These are phyloP conservation scores for Strix aluco DNA, from an alignment of 2,113 vertebrate genomes.

Conservation along the genomic window DNA sequence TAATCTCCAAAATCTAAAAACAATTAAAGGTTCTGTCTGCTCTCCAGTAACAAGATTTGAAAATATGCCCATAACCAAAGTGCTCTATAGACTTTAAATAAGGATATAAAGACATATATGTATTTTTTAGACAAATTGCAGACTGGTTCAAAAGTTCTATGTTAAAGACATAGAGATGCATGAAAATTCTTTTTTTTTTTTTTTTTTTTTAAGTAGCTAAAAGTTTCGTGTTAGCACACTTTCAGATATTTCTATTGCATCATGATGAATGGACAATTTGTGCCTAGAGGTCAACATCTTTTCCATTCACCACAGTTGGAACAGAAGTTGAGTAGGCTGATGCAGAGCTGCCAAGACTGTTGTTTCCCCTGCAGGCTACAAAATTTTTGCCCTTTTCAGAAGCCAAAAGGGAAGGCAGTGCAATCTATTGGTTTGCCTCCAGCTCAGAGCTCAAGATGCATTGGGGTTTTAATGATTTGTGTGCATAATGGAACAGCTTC, in stretches of 20 bases:
- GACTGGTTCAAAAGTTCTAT: neutral
- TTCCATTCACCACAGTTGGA: neutral
- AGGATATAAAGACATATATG: neutral
- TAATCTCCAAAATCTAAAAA: neutral
- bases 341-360: neutral
- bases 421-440: neutral
- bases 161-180: neutral
- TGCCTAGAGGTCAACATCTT: neutral
- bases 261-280: neutral
- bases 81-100: neutral
- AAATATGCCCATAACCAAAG: neutral
- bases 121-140: neutral
- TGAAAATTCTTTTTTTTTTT: neutral
- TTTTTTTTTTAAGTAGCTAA: neutral
- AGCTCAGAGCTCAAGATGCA: neutral
- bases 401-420: neutral
- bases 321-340: neutral
- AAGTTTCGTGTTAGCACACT: neutral
- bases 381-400: neutral
- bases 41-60: neutral
- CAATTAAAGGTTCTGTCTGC: neutral
- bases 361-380: neutral
- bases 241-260: neutral
- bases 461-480: neutral
- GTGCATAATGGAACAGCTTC: neutral